phyloP scores from a whole-genome alignment of 2,888 invertebrate species.

The Cephus rjabovi region DNA sequence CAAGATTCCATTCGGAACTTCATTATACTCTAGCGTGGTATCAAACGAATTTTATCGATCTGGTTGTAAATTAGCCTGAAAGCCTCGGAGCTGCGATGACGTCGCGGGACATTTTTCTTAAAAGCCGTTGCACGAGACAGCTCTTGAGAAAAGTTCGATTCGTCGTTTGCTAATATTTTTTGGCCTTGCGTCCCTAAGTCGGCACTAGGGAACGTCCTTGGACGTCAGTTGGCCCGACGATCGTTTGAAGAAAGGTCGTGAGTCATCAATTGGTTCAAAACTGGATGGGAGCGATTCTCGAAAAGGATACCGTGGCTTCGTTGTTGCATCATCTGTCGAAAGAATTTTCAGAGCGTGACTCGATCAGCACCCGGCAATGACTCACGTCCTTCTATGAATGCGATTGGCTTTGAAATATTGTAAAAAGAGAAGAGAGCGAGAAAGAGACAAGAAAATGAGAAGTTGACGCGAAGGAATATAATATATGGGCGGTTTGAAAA shows the following conservation, averaged over 20 bases:
- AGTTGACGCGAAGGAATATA: conserved; percentile 12
- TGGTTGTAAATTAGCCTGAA: not conserved
- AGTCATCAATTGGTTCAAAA: conserved; percentile 3
- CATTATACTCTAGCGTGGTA: not conserved
- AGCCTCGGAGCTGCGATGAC: not conserved
- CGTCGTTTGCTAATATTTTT: not conserved
- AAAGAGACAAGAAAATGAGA: not conserved
- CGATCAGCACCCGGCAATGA: conserved; percentile 2
- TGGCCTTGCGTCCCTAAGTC: too few species aligned
- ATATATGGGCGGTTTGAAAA: not conserved
- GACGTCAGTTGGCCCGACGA: not conserved
- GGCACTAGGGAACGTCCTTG: not conserved
- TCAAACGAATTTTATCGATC: not conserved
- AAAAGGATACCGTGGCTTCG: not conserved
- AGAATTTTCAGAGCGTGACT: conserved; percentile 8
- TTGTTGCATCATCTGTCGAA: not conserved
- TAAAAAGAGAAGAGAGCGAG: conserved; percentile 7
- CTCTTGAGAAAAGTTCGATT: not conserved
- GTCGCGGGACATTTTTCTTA: not conserved
- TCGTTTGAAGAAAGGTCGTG: conserved; percentile 2
- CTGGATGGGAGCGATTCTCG: not conserved
- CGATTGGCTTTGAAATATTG: not conserved
- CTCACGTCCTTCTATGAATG: conserved; percentile 2
- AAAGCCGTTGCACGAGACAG: not conserved
- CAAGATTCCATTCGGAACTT: too few species aligned